phyloP scores from a whole-genome alignment of 2,888 invertebrate species.

The Drosophila ustulata region DNA sequence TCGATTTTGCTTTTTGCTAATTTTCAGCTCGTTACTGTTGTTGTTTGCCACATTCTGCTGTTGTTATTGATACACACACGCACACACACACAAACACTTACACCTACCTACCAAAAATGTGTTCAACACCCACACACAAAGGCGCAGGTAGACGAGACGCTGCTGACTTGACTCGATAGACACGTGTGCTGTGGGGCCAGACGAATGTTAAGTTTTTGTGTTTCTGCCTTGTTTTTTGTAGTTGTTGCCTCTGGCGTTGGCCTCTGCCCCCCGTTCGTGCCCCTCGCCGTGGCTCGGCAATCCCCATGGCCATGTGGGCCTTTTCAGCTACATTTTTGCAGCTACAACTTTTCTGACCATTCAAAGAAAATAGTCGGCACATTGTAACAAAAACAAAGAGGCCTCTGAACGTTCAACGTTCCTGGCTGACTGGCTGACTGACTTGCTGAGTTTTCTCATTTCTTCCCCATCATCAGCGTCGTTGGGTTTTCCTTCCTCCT shows the following conservation, averaged over 20 bases:
- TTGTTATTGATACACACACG: constrained; percentile 54
- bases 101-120: constrained; percentile 1
- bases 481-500: constrained; percentile 8
- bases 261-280: constrained; percentile 1
- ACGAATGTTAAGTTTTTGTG: constrained; percentile 45
- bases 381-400: constrained; percentile 68
- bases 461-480: constrained; percentile 48
- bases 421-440: constrained; percentile 53
- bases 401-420: constrained; percentile 36
- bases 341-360: constrained; percentile 74
- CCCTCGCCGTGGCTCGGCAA: not conserved
- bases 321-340: constrained; percentile 49
- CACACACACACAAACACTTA: not conserved
- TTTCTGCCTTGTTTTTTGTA: constrained; percentile 25
- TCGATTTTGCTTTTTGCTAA: constrained; percentile 71
- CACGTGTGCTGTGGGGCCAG: constrained; percentile 43
- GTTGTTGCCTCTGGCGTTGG: constrained; percentile 9
- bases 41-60: constrained; percentile 55
- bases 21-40: constrained; percentile 68
- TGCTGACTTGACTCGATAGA: constrained; percentile 24
- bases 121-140: constrained; percentile 37
- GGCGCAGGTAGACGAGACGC: constrained; percentile 31
- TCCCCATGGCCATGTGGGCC: constrained; percentile 50
- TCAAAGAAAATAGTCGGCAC: constrained; percentile 70
- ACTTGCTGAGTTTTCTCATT: constrained; percentile 68